These are phyloP conservation scores for Alces alces DNA, from an alignment of 2,113 vertebrate species.

Conservation along the genomic window DNA sequence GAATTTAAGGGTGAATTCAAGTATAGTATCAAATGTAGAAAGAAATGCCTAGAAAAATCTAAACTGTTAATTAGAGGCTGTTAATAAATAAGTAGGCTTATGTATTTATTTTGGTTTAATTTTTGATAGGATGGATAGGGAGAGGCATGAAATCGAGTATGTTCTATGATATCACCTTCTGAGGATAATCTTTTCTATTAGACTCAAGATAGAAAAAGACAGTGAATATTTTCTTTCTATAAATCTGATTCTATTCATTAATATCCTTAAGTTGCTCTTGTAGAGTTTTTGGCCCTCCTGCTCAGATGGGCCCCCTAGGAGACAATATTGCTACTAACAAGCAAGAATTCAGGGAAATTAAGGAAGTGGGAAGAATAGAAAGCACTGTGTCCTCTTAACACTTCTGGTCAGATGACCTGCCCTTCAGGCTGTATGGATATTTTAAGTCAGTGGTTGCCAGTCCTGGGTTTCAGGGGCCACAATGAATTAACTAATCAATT, in stretches of 20 bases:
- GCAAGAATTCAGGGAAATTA: background rate
- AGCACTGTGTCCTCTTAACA: background rate
- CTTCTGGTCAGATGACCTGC: background rate
- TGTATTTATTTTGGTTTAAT: background rate
- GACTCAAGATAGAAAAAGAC: constrained; percentile 1
- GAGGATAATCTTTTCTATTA: background rate
- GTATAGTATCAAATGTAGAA: background rate
- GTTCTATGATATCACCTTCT: background rate
- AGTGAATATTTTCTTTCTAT: background rate
- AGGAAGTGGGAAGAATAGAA: background rate
- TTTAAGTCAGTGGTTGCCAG: background rate
- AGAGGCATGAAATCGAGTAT: constrained; percentile 4
- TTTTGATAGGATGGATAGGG: background rate
- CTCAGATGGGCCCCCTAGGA: background rate
- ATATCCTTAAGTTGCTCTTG: background rate
- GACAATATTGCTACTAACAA: background rate
- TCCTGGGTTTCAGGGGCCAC: background rate
- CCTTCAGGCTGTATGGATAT: background rate
- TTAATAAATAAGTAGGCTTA: background rate
- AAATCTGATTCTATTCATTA: background rate
- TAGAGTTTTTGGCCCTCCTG: background rate
- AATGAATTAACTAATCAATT: background rate
- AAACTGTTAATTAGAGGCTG: background rate
- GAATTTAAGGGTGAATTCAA: background rate
- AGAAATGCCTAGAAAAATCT: background rate